Evolutionary conservation across 2,113 vertebrate genomes (phyloP).

Genomic region (Pluvialis apricaria): DNA sequence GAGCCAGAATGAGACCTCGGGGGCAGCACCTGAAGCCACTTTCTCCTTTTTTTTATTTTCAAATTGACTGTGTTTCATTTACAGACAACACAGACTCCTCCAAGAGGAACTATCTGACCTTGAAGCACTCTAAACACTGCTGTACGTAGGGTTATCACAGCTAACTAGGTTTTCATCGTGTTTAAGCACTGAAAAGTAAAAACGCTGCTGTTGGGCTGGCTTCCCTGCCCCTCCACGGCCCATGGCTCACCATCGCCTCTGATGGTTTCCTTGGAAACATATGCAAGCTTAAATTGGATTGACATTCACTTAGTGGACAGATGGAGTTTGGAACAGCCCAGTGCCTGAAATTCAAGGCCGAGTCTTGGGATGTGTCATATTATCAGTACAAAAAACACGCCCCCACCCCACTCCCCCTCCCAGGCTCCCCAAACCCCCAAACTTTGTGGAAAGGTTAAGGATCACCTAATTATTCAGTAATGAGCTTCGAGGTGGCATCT

Average conservation of each 20-base stretch:
- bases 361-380: background rate
- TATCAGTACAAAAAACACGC: background rate
- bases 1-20: background rate
- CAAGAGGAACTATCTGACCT: background rate
- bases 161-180: background rate
- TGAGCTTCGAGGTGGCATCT: conserved; percentile 16
- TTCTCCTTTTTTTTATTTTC: background rate
- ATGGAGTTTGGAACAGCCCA: conserved; percentile 47
- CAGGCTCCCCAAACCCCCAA: background rate
- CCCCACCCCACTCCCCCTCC: background rate
- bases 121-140: background rate
- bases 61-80: background rate
- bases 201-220: background rate
- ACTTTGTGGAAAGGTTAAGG: background rate
- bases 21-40: background rate
- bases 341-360: background rate
- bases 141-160: accelerated
- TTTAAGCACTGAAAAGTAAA: background rate
- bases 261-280: conserved; percentile 59
- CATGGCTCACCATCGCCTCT: background rate
- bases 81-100: background rate
- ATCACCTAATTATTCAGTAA: background rate
- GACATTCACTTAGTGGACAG: conserved; percentile 49
- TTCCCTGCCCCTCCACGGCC: background rate
- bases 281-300: conserved; percentile 44